phyloP scores from a whole-genome alignment of 2,888 invertebrate genomes.

The Latrodectus elegans region DNA sequence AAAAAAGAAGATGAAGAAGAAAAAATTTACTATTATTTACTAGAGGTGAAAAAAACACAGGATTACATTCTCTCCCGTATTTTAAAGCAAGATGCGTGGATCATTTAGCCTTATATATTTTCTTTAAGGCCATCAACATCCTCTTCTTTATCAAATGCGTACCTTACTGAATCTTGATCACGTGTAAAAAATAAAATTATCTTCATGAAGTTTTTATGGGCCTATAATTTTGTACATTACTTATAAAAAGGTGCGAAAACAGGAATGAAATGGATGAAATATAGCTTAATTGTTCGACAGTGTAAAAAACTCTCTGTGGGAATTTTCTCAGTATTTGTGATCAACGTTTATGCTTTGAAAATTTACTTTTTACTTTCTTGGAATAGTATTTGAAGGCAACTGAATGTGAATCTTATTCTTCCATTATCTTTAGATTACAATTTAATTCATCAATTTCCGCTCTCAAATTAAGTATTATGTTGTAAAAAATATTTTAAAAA shows the following conservation, averaged over 20 bases:
- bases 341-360: conserved; percentile 27
- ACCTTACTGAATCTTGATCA: conserved; percentile 11
- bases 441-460: no score
- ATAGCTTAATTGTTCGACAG: conserved; percentile 43
- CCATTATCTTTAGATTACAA: no score
- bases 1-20: no score
- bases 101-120: conserved; percentile 23
- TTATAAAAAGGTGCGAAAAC: background rate
- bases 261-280: conserved; percentile 7
- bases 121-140: conserved; percentile 34
- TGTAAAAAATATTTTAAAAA: no score
- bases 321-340: conserved; percentile 42
- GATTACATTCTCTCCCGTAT: no score
- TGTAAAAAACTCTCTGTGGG: conserved; percentile 24
- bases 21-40: no score
- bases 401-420: background rate
- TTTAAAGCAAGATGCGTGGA: conserved; percentile 3
- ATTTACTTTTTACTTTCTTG: conserved; percentile 15
- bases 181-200: conserved; percentile 14
- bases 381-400: background rate
- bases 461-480: no score
- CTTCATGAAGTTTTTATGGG: background rate
- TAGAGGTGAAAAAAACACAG: no score
- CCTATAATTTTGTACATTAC: background rate
- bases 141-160: conserved; percentile 20